These are phyloP conservation scores for Lepidocyrtoides sp. DNA, from an alignment of 2,888 invertebrate genomes.

Conservation along the genomic window DNA sequence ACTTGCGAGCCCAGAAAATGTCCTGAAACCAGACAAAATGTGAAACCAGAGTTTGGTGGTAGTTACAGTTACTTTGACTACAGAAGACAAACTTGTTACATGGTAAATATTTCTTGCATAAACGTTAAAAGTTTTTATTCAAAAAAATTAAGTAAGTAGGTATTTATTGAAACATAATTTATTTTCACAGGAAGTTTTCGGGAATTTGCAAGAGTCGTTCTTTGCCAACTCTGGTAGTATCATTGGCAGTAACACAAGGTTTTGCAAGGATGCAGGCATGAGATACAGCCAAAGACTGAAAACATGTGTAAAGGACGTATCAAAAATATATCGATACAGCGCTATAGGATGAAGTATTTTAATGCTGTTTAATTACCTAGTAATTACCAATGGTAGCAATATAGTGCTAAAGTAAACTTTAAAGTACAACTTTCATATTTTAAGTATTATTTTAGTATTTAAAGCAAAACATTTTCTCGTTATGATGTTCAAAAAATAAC, in stretches of 20 bases:
- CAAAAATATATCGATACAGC: background rate
- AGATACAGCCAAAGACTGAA: slow-evolving; percentile 56
- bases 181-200: slow-evolving; percentile 54
- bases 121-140: background rate
- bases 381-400: background rate
- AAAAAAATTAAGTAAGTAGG: too few relatives aligned
- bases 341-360: background rate
- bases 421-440: background rate
- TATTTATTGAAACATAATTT: background rate
- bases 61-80: slow-evolving; percentile 65
- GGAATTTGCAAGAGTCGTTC: slow-evolving; percentile 11
- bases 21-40: background rate
- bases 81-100: slow-evolving; percentile 47
- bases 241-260: background rate
- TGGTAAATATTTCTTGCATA: slow-evolving; percentile 11
- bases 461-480: too few relatives aligned
- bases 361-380: background rate
- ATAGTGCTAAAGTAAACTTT: background rate
- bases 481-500: too few relatives aligned
- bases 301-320: slow-evolving; percentile 48
- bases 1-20: slow-evolving; percentile 63
- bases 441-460: too few relatives aligned
- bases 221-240: slow-evolving; percentile 7
- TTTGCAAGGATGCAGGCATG: slow-evolving; percentile 58
- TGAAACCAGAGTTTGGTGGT: slow-evolving; percentile 26